A percentile compares a stretch with the other conserved stretches of the same genome.
Evolutionary conservation across 2,113 vertebrate species (phyloP).

Genomic region (Orcinus orca): DNA sequence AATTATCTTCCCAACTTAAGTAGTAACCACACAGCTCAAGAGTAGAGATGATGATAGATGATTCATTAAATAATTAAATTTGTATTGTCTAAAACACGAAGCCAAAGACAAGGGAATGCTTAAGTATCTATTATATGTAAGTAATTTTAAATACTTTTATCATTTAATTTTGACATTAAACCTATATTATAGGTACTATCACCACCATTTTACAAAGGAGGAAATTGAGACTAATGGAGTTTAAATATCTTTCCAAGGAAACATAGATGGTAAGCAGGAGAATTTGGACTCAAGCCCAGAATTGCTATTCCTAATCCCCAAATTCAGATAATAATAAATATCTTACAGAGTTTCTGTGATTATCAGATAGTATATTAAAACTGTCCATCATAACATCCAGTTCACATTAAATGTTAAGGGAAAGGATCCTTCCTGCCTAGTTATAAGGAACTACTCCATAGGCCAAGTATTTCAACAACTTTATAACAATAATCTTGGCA

Average conservation of each 20-base stretch:
- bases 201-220: background rate
- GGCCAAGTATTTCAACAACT: background rate
- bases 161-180: conserved; percentile 55
- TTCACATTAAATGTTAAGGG: background rate
- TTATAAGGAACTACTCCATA: background rate
- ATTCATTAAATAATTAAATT: conserved; percentile 30
- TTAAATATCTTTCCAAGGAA: conserved; percentile 54
- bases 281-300: conserved; percentile 3
- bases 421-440: background rate
- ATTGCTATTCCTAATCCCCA: background rate
- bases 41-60: background rate
- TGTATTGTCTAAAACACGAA: conserved; percentile 4
- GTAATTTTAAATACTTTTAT: conserved; percentile 44
- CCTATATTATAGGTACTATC: background rate
- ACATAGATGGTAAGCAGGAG: background rate
- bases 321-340: conserved; percentile 16
- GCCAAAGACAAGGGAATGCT: background rate
- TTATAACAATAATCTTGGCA: background rate
- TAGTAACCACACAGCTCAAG: background rate
- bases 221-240: conserved; percentile 34
- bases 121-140: conserved; percentile 14
- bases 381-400: background rate
- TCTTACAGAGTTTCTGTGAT: background rate
- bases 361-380: background rate
- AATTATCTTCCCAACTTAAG: conserved; percentile 23